Percentiles rank a stretch among this genome's conserved stretches.
These are phyloP conservation scores for Chelmon rostratus DNA, from an alignment of 2,797 vertebrate species.

Conservation along the genomic window DNA sequence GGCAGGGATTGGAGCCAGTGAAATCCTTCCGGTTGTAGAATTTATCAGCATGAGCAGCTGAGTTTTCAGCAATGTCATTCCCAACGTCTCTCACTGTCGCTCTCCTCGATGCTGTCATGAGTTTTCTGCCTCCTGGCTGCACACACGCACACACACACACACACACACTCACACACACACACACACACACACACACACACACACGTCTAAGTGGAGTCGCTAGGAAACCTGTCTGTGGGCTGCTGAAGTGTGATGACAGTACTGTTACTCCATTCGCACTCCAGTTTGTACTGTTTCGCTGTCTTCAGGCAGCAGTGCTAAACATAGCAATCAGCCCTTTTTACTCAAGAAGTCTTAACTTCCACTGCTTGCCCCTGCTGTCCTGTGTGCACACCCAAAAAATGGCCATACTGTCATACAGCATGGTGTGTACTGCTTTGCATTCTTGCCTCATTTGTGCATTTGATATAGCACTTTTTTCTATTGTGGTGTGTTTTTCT, in stretches of 20 bases:
- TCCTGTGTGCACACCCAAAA: not conserved
- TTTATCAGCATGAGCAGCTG: not conserved
- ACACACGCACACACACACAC: not conserved
- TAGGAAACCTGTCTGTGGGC: slow-evolving; percentile 4
- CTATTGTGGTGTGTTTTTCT: too few species aligned
- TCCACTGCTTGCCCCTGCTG: not conserved
- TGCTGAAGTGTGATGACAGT: not conserved
- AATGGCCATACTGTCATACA: not conserved
- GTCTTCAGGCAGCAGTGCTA: not conserved
- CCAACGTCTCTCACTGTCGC: not conserved
- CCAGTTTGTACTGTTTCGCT: not conserved
- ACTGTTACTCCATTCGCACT: not conserved
- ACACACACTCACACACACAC: too few species aligned
- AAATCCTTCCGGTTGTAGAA: not conserved
- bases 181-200: too few species aligned
- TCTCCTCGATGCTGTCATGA: not conserved
- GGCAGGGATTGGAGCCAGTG: not conserved
- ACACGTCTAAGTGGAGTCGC: too few species aligned
- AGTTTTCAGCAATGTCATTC: too few species aligned
- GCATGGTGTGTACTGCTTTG: not conserved
- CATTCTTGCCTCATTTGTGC: not conserved
- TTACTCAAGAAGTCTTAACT: not conserved
- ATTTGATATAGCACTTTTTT: not conserved
- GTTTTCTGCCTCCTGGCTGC: slow-evolving; percentile 8
- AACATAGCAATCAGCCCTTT: not conserved